These are phyloP conservation scores for Nymphalis c-album DNA, from an alignment of 2,888 invertebrate genomes.

Conservation along the genomic window DNA sequence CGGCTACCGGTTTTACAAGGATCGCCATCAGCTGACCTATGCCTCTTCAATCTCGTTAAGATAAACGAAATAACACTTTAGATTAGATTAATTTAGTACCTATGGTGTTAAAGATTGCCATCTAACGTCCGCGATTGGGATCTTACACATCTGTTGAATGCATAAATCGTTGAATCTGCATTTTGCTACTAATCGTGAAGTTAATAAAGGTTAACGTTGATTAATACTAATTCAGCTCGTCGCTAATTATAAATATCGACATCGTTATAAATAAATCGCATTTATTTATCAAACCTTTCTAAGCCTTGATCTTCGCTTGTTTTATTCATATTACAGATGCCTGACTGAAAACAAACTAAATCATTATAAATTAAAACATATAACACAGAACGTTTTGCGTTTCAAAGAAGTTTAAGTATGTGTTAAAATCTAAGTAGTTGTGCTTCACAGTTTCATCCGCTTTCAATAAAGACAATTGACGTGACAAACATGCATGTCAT, in stretches of 20 bases:
- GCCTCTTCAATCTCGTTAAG: slow-evolving; percentile 33
- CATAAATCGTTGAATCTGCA: slow-evolving; percentile 18
- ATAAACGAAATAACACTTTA: slow-evolving; percentile 31
- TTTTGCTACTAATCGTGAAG: slow-evolving; percentile 12
- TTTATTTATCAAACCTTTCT: no score
- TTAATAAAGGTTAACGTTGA: slow-evolving; percentile 9
- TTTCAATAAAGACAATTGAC: no score
- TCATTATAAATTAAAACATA: no score
- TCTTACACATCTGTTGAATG: slow-evolving; percentile 17
- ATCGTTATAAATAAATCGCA: neutral
- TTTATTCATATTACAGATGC: no score
- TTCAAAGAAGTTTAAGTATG: no score
- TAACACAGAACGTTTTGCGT: no score
- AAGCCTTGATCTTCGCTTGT: no score
- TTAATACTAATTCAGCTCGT: slow-evolving; percentile 4
- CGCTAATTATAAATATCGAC: neutral
- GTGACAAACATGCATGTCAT: no score
- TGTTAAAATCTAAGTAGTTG: no score
- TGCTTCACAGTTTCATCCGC: no score
- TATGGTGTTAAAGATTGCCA: slow-evolving; percentile 25
- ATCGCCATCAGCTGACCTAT: slow-evolving; percentile 32
- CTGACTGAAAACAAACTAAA: no score
- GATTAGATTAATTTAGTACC: slow-evolving; percentile 34
- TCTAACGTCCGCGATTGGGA: slow-evolving; percentile 23
- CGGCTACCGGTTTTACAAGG: slow-evolving; percentile 17